Conservation (phyloP, 1,140 invertebrate genomes). For the Zaprionus taronus region DNA sequence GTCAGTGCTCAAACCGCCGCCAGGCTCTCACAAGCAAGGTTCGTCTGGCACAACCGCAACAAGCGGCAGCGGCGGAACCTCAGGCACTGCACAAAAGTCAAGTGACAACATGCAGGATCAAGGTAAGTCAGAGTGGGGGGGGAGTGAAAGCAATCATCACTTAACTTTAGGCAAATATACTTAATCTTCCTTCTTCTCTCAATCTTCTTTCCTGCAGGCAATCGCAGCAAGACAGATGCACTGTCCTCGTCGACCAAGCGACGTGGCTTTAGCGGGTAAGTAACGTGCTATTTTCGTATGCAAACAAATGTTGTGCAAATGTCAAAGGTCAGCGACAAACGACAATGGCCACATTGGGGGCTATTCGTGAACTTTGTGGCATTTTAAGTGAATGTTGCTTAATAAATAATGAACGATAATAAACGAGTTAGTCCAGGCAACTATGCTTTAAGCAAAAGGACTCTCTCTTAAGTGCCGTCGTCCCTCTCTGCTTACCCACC, state of each 20-base stretch:
- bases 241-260: constrained; percentile 86
- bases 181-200: neutral
- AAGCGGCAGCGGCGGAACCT: constrained; percentile 33
- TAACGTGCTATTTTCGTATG: constrained; percentile 51
- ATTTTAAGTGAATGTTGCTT: constrained; percentile 37
- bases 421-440: constrained; percentile 26
- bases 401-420: constrained; percentile 34
- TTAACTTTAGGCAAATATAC: no score
- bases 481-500: neutral
- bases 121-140: constrained; percentile 43
- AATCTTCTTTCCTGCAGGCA: constrained; percentile 43
- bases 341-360: constrained; percentile 12
- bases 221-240: constrained; percentile 85
- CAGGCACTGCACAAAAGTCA: constrained; percentile 54
- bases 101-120: constrained; percentile 77
- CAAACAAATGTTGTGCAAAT: constrained; percentile 16
- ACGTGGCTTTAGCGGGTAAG: constrained; percentile 92
- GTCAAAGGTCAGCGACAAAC: constrained; percentile 2
- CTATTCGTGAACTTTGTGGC: constrained; percentile 20
- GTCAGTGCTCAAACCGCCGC: constrained; percentile 91
- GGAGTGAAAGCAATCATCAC: no score
- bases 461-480: constrained; percentile 5
- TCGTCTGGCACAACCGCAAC: constrained; percentile 36
- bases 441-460: constrained; percentile 13
- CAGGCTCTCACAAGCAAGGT: constrained; percentile 85